Base-by-base conservation (phyloP, 2,888 invertebrate species). In the Drosophila nigritarsus region DNA sequence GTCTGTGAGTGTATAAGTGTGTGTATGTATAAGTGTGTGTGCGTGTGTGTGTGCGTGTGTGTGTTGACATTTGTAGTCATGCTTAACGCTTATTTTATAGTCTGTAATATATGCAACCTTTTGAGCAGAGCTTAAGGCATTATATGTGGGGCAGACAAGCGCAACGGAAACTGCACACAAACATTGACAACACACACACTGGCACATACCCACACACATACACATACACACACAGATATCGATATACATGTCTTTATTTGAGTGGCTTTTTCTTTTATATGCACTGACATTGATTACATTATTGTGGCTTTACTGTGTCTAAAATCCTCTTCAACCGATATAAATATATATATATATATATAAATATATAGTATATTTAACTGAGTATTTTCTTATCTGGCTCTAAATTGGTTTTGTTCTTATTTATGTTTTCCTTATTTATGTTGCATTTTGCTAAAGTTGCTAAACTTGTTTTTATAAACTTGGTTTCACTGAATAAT, bases 81-180 rank as follows among this genome's bases (percentile, higher is more conserved):
- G 75, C 78, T 60, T 73, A 72, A 63, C 85, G 77, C 76, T 79
- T 77, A 75, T 73, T 87, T 85, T 79, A 80, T 79, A 83, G 85
- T 81, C 70, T 62, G 78, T 75, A 69, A 79, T 76, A 68, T 79
- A 75, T 81, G 83, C 80, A 68, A 49, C 65, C 75, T 75, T 70
- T 64, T 58, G 53, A 65, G 68, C 65, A 58, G 60, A 63, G 78
- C 75, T 81, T 73, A 58, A 58, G 77, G 70, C 72, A 67, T 58
- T 82, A 69, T 54, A 24, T 34, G 55, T 32, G 29, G 29, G 40
- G 65, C 66, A 67, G 73, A 54, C 65, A 68, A 80, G 70, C 65
- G 80, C 80, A 74, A 63, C 79, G 73, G 66, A 67, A 68, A 68
- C 63, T 66, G 61, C 79, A 79, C 65, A 73, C 80, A 69, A 48